Conservation (phyloP, 2,113 vertebrate genomes). For the Ammodytes dubius region DNA sequence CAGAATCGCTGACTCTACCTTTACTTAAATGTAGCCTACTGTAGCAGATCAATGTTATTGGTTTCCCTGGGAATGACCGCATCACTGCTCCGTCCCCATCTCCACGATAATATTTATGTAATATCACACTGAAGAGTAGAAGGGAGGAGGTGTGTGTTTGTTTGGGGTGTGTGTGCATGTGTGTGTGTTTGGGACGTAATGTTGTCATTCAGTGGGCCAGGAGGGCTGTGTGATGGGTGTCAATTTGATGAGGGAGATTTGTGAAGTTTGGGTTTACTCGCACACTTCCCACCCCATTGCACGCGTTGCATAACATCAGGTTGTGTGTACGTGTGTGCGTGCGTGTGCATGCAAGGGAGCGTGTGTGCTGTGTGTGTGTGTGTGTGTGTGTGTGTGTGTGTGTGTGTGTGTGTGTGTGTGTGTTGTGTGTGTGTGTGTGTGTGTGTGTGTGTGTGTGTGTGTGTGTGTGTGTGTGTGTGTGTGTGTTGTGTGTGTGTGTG, state of each 20-base stretch:
- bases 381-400: constrained; percentile 14
- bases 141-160: background rate
- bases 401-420: constrained; percentile 1
- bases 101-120: constrained; percentile 19
- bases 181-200: constrained; percentile 9
- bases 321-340: background rate
- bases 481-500: too few relatives aligned
- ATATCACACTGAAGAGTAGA: constrained; percentile 57
- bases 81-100: constrained; percentile 27
- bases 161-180: background rate
- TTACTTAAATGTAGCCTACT: background rate
- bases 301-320: constrained; percentile 54
- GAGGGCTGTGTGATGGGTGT: background rate
- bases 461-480: constrained; percentile 3
- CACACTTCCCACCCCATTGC: constrained; percentile 20
- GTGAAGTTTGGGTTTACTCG: constrained; percentile 40
- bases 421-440: constrained; percentile 4
- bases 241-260: background rate
- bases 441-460: background rate
- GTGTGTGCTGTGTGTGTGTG: background rate
- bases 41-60: too few relatives aligned
- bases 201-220: background rate
- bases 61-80: constrained; percentile 3
- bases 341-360: background rate
- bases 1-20: too few relatives aligned